These are phyloP conservation scores for Tolypeutes matacus DNA, from an alignment of 2,797 vertebrate genomes.

Conservation along the genomic window DNA sequence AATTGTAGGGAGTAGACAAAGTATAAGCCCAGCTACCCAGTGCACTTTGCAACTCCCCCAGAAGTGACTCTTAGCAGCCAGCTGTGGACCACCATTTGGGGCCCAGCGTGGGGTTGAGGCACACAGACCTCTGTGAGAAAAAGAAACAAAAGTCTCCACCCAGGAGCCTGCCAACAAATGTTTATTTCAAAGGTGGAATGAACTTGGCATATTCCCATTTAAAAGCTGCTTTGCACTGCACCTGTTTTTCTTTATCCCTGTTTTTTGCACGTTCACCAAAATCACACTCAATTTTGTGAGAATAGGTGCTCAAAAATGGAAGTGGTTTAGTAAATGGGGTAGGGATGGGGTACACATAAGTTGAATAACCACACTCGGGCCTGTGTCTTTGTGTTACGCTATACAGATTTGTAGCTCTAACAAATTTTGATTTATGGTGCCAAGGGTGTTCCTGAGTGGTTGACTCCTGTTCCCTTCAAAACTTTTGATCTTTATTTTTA, in stretches of 20 bases:
- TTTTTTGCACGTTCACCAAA: background rate
- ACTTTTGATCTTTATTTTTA: conserved; percentile 57
- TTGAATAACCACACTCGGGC: background rate
- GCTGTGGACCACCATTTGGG: conserved; percentile 55
- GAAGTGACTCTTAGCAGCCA: conserved; percentile 57
- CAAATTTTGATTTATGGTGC: background rate
- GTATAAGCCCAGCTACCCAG: conserved; percentile 27
- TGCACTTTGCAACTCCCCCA: conserved; percentile 62
- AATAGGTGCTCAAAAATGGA: background rate
- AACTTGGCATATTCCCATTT: background rate
- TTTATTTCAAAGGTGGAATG: background rate
- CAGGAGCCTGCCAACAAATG: background rate
- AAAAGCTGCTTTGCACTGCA: background rate
- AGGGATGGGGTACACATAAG: rapidly evolving
- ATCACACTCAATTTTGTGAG: background rate
- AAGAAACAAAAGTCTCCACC: conserved; percentile 43
- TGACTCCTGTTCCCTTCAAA: conserved; percentile 42
- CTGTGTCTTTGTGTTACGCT: background rate
- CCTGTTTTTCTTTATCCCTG: background rate
- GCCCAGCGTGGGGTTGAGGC: conserved; percentile 49
- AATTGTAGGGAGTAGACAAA: background rate
- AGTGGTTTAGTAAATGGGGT: background rate
- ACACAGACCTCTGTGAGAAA: conserved; percentile 66
- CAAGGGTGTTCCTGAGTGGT: background rate
- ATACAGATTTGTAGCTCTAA: background rate